Base-by-base conservation (phyloP, 2,888 invertebrate species). In the Alitta virens region DNA sequence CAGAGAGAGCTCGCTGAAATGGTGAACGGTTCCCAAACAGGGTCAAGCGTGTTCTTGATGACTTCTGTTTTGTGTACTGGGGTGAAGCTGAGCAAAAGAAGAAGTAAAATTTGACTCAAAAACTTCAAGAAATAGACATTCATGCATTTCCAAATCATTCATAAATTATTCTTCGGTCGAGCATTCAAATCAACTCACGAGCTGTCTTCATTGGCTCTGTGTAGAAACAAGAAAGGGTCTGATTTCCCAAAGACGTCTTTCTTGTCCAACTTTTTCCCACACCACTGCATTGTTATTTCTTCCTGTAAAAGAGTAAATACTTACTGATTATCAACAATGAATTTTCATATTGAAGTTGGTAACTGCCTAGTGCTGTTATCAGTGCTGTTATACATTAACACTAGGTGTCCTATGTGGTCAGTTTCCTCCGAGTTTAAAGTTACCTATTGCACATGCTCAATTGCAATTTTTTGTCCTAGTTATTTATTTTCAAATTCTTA, bases 41-140 rank as follows among this genome's bases (percentile, higher is more conserved):
- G 86, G 72, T 86, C 84, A 46, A 84, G 71, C 7, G 83, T 85
- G 66, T 83, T 84, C 70, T 82, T 84, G 53, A 84, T 80, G 18
- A 83, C 83, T 73, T 87, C 86, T 40, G 85, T 85, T 70, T 85
- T 82, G 71, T 85, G 84, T 0, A 86, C 85, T 16, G 85, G 76
- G 60, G 83, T 80, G 65, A 79, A 84, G 25, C 83, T 82, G 66
- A 63, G 70, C 67, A 54, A n/a, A 33, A 46, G 12, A 7, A 33
- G 12, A n/a, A n/a, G n/a, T n/a, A n/a, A n/a, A n/a, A n/a, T n/a
- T n/a, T n/a, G n/a, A n/a, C n/a, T n/a, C n/a, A n/a, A n/a, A n/a
- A n/a, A n/a, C n/a, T n/a, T n/a, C n/a, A n/a, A n/a, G n/a, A n/a
- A n/a, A n/a, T n/a, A n/a, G n/a, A 5, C 12, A 7, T 33, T 33